phyloP scores from a whole-genome alignment of 23 tunicate genomes.

The Corella eumyota region DNA sequence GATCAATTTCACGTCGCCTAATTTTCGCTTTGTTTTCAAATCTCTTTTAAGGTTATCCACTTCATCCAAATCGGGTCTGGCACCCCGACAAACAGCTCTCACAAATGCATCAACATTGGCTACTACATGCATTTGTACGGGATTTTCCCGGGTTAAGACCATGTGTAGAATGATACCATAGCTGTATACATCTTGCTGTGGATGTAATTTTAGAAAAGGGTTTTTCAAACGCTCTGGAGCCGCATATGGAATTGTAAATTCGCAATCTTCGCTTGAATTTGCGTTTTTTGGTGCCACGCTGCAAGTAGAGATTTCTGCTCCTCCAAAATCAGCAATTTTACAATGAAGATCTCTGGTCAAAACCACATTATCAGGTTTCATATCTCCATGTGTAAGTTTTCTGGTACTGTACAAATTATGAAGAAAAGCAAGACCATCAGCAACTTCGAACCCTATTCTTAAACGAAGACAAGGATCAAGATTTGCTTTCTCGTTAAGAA shows the following conservation, averaged over 20 bases:
- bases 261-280: background rate
- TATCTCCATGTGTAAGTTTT: slow-evolving; percentile 1
- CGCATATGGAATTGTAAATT: background rate
- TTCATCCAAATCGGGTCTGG: too few relatives aligned
- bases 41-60: too few relatives aligned
- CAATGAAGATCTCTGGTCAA: background rate
- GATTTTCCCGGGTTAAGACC: background rate
- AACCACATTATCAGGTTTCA: slow-evolving; percentile 5
- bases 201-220: background rate
- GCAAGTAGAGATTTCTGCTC: background rate
- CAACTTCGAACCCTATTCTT: background rate
- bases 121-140: too few relatives aligned
- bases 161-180: background rate
- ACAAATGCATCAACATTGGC: too few relatives aligned
- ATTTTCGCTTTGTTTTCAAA: background rate
- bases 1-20: background rate
- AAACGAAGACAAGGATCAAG: background rate
- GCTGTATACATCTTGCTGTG: slow-evolving; percentile 2
- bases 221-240: slow-evolving; percentile 1
- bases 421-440: background rate
- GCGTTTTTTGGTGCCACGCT: background rate
- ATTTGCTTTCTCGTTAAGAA: background rate
- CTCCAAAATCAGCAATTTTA: slow-evolving; percentile 3
- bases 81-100: too few relatives aligned
- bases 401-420: background rate